Evolutionary conservation across 2,797 vertebrate genomes (phyloP), one percentile per base, ranked within the genome.

Genomic region (Manis javanica): DNA sequence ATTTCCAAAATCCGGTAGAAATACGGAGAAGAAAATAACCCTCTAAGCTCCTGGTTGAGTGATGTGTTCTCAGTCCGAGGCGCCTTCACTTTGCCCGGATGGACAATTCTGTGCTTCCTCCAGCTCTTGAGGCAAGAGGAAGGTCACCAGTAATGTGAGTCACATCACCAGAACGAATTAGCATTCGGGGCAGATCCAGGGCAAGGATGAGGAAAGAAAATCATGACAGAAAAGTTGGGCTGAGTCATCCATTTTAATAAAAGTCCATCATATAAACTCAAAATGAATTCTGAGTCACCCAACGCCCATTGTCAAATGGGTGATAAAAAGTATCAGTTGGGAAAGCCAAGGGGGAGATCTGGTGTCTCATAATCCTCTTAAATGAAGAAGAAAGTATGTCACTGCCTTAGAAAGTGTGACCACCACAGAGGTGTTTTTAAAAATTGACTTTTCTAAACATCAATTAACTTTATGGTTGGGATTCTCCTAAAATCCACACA

Each of bases 231-330:
- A 71, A 91, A 59, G 37, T 39, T 85, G 29, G 55, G 64, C 78
- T 64, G 77, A 94, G 77, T 53, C 23, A 46, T 24, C 34, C 49
- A 3, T 84, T 93, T 96, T 77, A 75, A 90, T 94, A 66, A 91
- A 90, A 68, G 21, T 79, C 66, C 95, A 69, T 68, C 79, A 9
- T 18, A 61, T 51, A 82, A 78, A 85, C 57, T 87, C 8, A n/a
- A 71, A 71, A 81, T 57, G 49, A 89, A 71, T 51, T 90, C 83
- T 95, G 93, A 95, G 64, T 91, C 87, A 94, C n/a, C 57, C 59
- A 14, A 72, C 69, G 63, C 46, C 15, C 24, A 69, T 63, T 61
- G 90, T 64, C 91, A 94, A 91, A 37, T 0, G 55, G 24, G 55
- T 53, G 51, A 77, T 13, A 46, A 89, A 77, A 66, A 86, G 66